Evolutionary conservation across 1,140 invertebrate genomes (phyloP), one percentile per base, ranked within the genome.

Genomic region (Drosophila chauvacae): DNA sequence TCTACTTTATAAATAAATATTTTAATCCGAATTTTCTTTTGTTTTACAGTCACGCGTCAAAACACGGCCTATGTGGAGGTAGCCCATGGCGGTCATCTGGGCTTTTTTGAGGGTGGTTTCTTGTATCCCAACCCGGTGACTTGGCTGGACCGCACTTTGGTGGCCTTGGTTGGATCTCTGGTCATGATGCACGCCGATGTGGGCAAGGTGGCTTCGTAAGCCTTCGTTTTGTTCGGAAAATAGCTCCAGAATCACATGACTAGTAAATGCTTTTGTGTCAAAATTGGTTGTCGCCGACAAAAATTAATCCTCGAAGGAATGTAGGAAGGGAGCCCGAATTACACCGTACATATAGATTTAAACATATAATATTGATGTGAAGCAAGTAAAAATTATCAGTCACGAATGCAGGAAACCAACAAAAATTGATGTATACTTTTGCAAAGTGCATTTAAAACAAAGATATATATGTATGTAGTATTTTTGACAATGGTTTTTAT

Each of bases 11-110:
- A 23, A 11, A 6, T 6, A 3, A 23, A 16, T 26, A 23, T 37
- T 23, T 16, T 11, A 16, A 47, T 9, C 7, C 13, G 4, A 28
- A n/a, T 56, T 59, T 33, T 60, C 20, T 23, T 51, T 80, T 73
- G 57, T 56, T 77, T 94, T 95, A 45, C 93, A 97, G 96, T 93
- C 75, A 94, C 93, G 14, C 94, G 95, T 68, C 93, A 94, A 23
- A 96, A 96, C 65, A 93, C 94, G 4, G 93, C 97, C 59, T 97
- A 96, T 79, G 93, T 98, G 28, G 95, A 97, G 87, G 93, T 97
- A 5, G 96, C 96, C 18, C 97, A 98, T 92, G 97, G 97, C 7
- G 98, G 98, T 10, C 98, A 98, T 93, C 93, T 98, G 64, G 98
- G 98, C 35, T 98, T 97, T 92, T 98, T 98, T 91, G 97, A 98